Percentiles rank a stretch among this genome's conserved stretches.
phyloP scores from a whole-genome alignment of 1,140 invertebrate genomes.

The Philopotamus ludificatus region DNA sequence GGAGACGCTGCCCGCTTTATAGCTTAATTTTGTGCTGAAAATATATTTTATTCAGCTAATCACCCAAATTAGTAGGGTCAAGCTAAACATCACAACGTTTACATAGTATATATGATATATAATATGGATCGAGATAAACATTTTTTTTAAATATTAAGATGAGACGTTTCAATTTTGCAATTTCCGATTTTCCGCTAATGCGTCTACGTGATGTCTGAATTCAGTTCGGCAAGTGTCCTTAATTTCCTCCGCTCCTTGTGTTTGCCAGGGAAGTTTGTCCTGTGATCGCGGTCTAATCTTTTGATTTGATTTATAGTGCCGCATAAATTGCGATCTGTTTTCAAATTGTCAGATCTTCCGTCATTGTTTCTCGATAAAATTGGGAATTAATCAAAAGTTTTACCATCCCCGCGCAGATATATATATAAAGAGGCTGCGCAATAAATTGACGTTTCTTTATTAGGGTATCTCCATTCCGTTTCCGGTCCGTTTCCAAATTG shows the following conservation, averaged over 20 bases:
- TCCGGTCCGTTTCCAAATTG: neutral
- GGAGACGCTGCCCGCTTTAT: too few relatives aligned
- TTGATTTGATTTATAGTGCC: neutral
- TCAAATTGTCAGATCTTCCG: neutral
- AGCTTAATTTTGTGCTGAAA: too few relatives aligned
- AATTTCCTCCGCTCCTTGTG: neutral
- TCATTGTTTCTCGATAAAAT: neutral
- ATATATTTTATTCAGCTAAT: too few relatives aligned
- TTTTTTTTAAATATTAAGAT: too few relatives aligned
- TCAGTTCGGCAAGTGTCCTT: neutral
- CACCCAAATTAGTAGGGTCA: too few relatives aligned
- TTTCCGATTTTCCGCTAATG: too few relatives aligned
- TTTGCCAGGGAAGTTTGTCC: neutral
- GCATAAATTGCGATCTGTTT: neutral
- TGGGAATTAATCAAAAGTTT: neutral
- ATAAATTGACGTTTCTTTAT: neutral
- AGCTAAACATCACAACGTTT: too few relatives aligned
- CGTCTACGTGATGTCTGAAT: neutral
- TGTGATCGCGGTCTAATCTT: neutral
- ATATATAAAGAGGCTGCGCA: too few relatives aligned
- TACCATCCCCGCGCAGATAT: too few relatives aligned
- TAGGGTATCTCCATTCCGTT: neutral
- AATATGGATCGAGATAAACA: too few relatives aligned
- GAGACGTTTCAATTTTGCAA: too few relatives aligned
- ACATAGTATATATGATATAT: too few relatives aligned